Base-by-base conservation (phyloP, 2,888 invertebrate species). In the Drosophila picticornis region DNA sequence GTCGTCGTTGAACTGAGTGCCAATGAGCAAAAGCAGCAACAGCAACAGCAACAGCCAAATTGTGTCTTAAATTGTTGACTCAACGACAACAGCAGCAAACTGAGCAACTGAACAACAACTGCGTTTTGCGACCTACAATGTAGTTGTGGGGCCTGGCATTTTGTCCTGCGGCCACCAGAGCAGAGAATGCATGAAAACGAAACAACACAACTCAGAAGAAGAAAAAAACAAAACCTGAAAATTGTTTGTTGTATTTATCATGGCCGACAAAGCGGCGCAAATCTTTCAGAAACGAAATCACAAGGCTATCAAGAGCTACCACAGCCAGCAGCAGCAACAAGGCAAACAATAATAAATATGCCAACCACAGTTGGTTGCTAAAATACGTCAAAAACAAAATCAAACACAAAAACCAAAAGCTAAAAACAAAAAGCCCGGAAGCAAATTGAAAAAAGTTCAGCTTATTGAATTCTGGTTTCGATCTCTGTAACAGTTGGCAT, bases 241-340 rank as follows among this genome's bases (percentile, higher is more conserved):
- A 85, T 84, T 56, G 85, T 90, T 85, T 88, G 75, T 84, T 63
- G 77, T 75, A 82, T 87, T 90, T 87, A 87, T 87, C 87, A 80
- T 84, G 89, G 79, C 87, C 87, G 87, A 87, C 87, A 87, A 87
- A 87, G 87, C 87, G 75, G 75, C 72, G 75, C 76, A 87, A 87
- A 87, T 87, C 87, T 87, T 70, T 72, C 72, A 66, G 56, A 66
- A 73, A 58, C 65, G 56, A 88, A 88, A 85, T 87, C 90, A 86
- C 87, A 87, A 87, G 87, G 90, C 90, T 87, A 90, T 87, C 87
- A 75, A 83, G 67, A 80, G 70, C 72, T 59, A 40, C 53, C 62
- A 58, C 55, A 62, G 63, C 55, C 50, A 65, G 46, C 61, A 59
- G 53, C 50, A 60, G 48, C 65, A 66, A 71, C 58, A 62, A 62